Evolutionary conservation across 2,888 invertebrate species (phyloP).

Genomic region (Apodemia zela): DNA sequence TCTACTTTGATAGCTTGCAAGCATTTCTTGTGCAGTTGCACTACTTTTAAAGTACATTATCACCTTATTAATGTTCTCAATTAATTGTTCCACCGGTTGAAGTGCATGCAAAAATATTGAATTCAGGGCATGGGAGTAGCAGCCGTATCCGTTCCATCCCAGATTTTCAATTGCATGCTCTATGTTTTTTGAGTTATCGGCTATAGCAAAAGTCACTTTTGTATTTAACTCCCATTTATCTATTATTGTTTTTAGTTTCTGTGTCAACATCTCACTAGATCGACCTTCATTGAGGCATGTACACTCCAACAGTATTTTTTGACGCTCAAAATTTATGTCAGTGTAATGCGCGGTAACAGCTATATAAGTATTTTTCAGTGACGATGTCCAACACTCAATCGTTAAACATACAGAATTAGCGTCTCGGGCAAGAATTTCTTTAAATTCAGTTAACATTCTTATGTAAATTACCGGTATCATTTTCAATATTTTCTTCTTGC

Average conservation of each 20-base stretch:
- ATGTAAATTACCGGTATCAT: not conserved
- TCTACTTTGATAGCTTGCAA: slow-evolving; percentile 2
- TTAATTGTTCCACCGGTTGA: not conserved
- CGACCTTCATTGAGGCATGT: slow-evolving; percentile 4
- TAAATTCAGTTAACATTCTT: not conserved
- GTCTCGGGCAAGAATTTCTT: not conserved
- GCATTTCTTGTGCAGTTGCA: slow-evolving; percentile 11
- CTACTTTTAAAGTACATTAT: not conserved
- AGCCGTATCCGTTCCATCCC: slow-evolving; percentile 6
- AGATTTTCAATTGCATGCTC: slow-evolving; percentile 9
- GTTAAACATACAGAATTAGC: slow-evolving; percentile 9
- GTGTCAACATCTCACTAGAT: not conserved
- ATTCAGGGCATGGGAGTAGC: slow-evolving; percentile 1
- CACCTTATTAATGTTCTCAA: slow-evolving; percentile 1
- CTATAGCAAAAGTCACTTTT: slow-evolving; percentile 2
- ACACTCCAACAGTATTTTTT: not conserved
- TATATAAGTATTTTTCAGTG: not conserved
- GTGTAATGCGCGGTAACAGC: not conserved
- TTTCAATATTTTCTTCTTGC: not conserved
- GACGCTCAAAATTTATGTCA: not conserved
- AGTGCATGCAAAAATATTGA: slow-evolving; percentile 2
- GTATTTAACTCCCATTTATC: not conserved
- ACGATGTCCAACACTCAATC: not conserved
- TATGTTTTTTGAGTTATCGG: slow-evolving; percentile 9
- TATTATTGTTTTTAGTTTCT: slow-evolving; percentile 1